These are phyloP conservation scores for Labia minor DNA, from an alignment of 2,888 invertebrate genomes.

Conservation along the genomic window DNA sequence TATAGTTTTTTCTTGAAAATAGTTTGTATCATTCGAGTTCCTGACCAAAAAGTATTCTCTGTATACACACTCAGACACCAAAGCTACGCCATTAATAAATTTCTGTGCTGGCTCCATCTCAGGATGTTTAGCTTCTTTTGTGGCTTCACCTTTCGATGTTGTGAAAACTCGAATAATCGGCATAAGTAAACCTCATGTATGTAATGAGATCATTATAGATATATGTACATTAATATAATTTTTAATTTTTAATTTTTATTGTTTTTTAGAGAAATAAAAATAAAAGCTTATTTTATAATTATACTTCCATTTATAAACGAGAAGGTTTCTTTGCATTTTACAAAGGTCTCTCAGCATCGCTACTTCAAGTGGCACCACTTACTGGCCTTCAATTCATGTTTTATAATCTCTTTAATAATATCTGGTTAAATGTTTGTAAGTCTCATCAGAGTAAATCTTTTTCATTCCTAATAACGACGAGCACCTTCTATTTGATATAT, in stretches of 20 bases:
- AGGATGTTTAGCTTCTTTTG: constrained; percentile 64
- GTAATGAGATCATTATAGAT: constrained; percentile 28
- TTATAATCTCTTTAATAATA: constrained; percentile 62
- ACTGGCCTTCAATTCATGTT: constrained; percentile 85
- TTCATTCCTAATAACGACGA: too few species aligned
- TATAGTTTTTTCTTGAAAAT: constrained; percentile 29
- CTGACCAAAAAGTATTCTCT: constrained; percentile 29
- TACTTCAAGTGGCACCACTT: constrained; percentile 80
- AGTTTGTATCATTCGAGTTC: constrained; percentile 35
- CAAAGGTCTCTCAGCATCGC: constrained; percentile 71
- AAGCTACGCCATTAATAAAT: constrained; percentile 41
- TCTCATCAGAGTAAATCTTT: too few species aligned
- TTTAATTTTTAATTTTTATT: neutral
- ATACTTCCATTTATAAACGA: constrained; percentile 46
- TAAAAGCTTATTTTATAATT: constrained; percentile 48
- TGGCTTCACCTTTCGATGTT: constrained; percentile 87
- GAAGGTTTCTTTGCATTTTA: constrained; percentile 66
- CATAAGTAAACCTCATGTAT: constrained; percentile 50
- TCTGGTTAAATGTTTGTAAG: constrained; percentile 40
- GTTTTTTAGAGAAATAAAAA: constrained; percentile 40
- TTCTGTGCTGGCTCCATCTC: constrained; percentile 76
- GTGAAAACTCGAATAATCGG: constrained; percentile 87
- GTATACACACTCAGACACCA: neutral
- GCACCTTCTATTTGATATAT: too few species aligned
- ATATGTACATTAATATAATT: constrained; percentile 15